Evolutionary conservation across 2,888 invertebrate species (phyloP).

Genomic region (Digitonthophagus gazella): DNA sequence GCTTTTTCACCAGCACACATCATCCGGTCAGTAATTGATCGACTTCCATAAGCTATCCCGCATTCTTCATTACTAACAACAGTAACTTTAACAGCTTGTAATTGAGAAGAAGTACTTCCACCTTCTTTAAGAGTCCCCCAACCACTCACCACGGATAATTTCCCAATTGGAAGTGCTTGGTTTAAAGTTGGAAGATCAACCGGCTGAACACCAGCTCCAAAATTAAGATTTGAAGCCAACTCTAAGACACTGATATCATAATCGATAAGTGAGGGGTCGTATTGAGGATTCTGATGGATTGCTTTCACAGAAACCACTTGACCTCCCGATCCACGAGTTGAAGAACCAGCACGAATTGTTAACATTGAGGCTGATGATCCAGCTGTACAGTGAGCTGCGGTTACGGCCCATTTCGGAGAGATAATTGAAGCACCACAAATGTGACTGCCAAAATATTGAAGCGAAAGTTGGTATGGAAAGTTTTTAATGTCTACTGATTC

Average conservation of each 20-base stretch:
- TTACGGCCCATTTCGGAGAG: conserved; percentile 31
- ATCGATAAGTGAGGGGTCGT: conserved; percentile 34
- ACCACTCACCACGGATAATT: conserved; percentile 24
- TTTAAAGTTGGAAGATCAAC: conserved; percentile 21
- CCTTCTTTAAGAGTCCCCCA: conserved; percentile 30
- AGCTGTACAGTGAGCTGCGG: conserved; percentile 37
- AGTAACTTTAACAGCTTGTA: conserved; percentile 29
- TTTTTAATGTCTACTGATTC: conserved; percentile 29
- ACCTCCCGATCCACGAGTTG: conserved; percentile 23
- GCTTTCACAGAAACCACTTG: conserved; percentile 23
- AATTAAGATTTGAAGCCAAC: conserved; percentile 31
- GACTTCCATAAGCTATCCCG: conserved; percentile 20
- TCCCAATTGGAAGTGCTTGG: conserved; percentile 17
- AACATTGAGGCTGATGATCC: background rate
- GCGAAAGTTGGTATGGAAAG: conserved; percentile 36
- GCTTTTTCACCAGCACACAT: conserved; percentile 32
- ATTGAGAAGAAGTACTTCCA: conserved; percentile 13
- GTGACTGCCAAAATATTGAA: conserved; percentile 30
- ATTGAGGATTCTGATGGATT: conserved; percentile 37
- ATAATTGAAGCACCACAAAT: conserved; percentile 38
- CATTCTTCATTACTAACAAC: conserved; percentile 29
- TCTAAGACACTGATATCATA: conserved; percentile 44
- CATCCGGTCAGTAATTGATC: conserved; percentile 29
- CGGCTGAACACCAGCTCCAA: conserved; percentile 5
- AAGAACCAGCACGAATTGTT: conserved; percentile 26